A percentile compares a stretch with the other conserved stretches of the same genome.
phyloP scores from a whole-genome alignment of 2,888 invertebrate species.

The Monoplex corrugatus region DNA sequence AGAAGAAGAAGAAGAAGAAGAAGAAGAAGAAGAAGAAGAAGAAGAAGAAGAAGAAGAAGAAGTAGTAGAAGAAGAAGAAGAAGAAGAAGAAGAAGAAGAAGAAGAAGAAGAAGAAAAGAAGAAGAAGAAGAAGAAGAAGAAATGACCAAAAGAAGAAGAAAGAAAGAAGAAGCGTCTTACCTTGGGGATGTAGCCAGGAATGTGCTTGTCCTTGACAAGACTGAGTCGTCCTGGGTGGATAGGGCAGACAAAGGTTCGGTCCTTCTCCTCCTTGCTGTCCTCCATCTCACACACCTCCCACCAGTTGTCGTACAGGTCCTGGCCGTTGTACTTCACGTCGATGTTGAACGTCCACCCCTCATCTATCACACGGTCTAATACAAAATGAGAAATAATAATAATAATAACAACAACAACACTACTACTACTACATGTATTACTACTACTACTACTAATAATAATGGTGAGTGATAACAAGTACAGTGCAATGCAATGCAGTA shows the following conservation, averaged over 20 bases:
- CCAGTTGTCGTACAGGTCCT: slow-evolving; percentile 72
- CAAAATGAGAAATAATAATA: too few relatives aligned
- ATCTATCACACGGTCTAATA: slow-evolving; percentile 64
- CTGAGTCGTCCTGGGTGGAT: slow-evolving; percentile 65
- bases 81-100: not conserved
- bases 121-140: not conserved
- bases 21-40: too few relatives aligned
- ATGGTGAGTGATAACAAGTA: too few relatives aligned
- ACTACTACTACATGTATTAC: too few relatives aligned
- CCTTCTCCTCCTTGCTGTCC: slow-evolving; percentile 67
- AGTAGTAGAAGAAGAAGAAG: not conserved
- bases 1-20: not conserved
- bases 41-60: not conserved
- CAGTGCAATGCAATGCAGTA: too few relatives aligned
- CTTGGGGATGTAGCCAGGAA: slow-evolving; percentile 74
- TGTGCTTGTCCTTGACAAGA: slow-evolving; percentile 70
- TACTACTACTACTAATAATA: too few relatives aligned
- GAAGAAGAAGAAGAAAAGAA: not conserved
- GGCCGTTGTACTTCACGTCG: slow-evolving; percentile 73
- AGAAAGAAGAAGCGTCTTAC: slow-evolving; percentile 56
- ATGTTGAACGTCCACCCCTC: slow-evolving; percentile 70
- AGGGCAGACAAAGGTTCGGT: slow-evolving; percentile 73
- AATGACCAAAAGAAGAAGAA: not conserved
- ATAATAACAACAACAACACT: too few relatives aligned
- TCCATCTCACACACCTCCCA: slow-evolving; percentile 76